Base-by-base conservation (phyloP, 2,113 vertebrate genomes). In the Gymnocephalus cernua region DNA sequence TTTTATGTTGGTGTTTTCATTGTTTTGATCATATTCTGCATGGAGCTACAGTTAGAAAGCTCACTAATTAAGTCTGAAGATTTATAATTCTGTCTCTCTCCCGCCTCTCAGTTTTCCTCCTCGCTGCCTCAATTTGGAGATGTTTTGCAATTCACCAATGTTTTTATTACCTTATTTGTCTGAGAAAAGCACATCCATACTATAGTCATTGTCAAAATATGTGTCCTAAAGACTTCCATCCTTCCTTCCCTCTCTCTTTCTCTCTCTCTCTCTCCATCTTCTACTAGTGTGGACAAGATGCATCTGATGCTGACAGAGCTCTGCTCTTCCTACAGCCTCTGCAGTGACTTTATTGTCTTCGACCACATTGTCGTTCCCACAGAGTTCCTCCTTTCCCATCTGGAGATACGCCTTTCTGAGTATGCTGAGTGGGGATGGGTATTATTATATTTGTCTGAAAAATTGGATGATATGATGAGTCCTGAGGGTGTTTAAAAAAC, bases 241-340 rank as follows among this genome's bases (percentile, higher is more conserved):
- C 47, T 73, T 38, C 8, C 11, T 18, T 50, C 41, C 32, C 35
- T 61, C 64, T 81, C n/a, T n/a, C 50, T 74, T 6, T 32, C 47
- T 23, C 48, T 48, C 18, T 70, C 12, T 74, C 25, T 86, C 1
- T 77, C 50, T 72, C 63, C 21, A 45, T 50, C 29, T 21, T 48
- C 6, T 54, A 27, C 23, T 63, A 99, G 98, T 84, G 89, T 98
- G 95, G 98, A 99, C 93, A 99, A 98, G 87, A 89, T 98, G 68
- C 97, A 99, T 82, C 67, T 95, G 89, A 92, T 73, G 19, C 92
- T 99, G 90, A 93, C 96, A 0, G 98, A 99, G 90, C 79, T 99
- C 66, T 96, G 96, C 48, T 88, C 96, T 79, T 93, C 96, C 80
- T 95, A 97, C 93, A 96, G 93, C 88, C 92, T 96, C 1, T 93